Percentiles rank a stretch among this genome's conserved stretches.
phyloP scores from a whole-genome alignment of 2,113 vertebrate species.

The Proteles cristata region DNA sequence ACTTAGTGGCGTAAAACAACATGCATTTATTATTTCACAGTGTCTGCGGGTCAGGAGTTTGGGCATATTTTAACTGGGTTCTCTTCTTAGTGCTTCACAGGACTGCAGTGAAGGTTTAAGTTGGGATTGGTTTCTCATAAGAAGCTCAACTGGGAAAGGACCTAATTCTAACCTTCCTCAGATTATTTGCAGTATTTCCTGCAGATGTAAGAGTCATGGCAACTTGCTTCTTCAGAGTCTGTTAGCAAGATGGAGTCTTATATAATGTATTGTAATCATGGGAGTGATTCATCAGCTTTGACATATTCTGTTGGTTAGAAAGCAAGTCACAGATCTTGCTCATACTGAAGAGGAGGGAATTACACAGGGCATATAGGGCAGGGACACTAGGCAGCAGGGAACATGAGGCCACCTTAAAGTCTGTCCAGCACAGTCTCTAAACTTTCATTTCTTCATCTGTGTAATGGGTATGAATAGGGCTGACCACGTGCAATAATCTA shows the following conservation, averaged over 20 bases:
- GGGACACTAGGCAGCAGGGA: background rate
- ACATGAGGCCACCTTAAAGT: background rate
- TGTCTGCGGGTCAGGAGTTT: background rate
- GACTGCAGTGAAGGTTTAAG: background rate
- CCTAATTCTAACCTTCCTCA: background rate
- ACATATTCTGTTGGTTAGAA: background rate
- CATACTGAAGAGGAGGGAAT: background rate
- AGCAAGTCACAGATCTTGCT: background rate
- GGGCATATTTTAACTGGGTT: background rate
- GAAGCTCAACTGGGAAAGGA: background rate
- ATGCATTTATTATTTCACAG: background rate
- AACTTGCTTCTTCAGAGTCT: constrained; percentile 7
- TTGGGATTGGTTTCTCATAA: background rate
- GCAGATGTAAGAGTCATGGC: background rate
- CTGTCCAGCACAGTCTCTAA: background rate
- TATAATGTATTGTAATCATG: background rate
- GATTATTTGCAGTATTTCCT: background rate
- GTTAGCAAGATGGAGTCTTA: background rate
- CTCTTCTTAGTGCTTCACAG: background rate
- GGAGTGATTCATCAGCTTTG: background rate
- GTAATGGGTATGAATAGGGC: background rate
- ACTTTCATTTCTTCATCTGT: background rate
- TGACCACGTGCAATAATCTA: background rate
- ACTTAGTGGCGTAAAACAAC: background rate
- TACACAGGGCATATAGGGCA: background rate